Evolutionary conservation across 1,140 invertebrate species (phyloP).

Genomic region (Arion vulgaris): DNA sequence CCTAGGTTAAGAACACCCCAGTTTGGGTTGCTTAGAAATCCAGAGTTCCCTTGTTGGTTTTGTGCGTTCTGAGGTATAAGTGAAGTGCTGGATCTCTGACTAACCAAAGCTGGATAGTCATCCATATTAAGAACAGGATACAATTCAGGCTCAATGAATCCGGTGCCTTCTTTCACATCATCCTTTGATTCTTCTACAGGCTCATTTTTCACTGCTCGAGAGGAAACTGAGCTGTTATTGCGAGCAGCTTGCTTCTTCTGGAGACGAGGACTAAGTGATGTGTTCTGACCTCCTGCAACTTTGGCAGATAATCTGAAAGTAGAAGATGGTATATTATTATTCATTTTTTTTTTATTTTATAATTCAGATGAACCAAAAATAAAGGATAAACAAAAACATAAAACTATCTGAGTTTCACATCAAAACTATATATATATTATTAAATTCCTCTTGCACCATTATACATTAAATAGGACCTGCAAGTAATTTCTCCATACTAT

Average conservation of each 20-base stretch:
- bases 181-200: slow-evolving; percentile 22
- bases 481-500: no score
- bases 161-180: not conserved
- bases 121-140: slow-evolving; percentile 18
- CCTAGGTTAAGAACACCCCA: slow-evolving; percentile 24
- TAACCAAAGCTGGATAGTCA: slow-evolving; percentile 25
- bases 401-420: no score
- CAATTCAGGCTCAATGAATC: not conserved
- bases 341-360: no score
- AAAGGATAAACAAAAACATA: no score
- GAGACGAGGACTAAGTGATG: slow-evolving; percentile 21
- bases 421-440: no score
- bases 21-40: slow-evolving; percentile 27
- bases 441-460: no score
- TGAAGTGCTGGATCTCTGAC: slow-evolving; percentile 55
- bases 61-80: slow-evolving; percentile 59
- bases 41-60: slow-evolving; percentile 60
- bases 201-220: not conserved
- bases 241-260: slow-evolving; percentile 21
- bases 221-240: not conserved
- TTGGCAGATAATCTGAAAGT: slow-evolving; percentile 34
- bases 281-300: slow-evolving; percentile 8
- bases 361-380: no score
- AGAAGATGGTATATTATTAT: not conserved
- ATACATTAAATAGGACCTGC: no score